Evolutionary conservation across 2,797 vertebrate species (phyloP).

Genomic region (Cephalopachus bancanus): DNA sequence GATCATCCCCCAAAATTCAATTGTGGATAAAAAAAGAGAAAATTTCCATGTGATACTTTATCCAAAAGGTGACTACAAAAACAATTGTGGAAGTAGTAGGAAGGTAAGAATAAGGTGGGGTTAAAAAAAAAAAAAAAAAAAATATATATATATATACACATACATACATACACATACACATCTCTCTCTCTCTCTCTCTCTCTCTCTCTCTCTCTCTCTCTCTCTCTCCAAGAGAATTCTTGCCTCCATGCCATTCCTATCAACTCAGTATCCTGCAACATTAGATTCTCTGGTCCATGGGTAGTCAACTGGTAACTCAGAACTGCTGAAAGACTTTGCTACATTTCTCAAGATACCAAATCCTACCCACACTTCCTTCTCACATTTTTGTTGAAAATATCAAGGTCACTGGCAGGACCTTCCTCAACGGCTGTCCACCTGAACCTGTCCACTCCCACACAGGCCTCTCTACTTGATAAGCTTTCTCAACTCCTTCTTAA

Average conservation of each 20-base stretch:
- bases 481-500: constrained; percentile 49
- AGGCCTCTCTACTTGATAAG: background rate
- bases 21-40: constrained; percentile 27
- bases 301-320: background rate
- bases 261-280: background rate
- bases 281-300: background rate
- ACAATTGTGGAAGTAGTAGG: background rate
- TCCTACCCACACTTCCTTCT: background rate
- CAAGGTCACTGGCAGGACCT: background rate
- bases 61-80: constrained; percentile 48
- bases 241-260: background rate
- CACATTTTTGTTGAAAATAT: constrained; percentile 45
- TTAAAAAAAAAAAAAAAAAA: no score
- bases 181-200: no score
- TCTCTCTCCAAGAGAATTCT: background rate
- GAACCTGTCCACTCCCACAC: background rate
- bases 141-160: no score
- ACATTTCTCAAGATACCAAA: constrained; percentile 40
- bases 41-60: constrained; percentile 16
- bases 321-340: background rate
- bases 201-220: no score
- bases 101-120: background rate
- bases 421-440: background rate
- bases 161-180: no score
- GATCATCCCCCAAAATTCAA: constrained; percentile 17